Base-by-base conservation (phyloP, 2,888 invertebrate genomes). In the Drosophila formosana region DNA sequence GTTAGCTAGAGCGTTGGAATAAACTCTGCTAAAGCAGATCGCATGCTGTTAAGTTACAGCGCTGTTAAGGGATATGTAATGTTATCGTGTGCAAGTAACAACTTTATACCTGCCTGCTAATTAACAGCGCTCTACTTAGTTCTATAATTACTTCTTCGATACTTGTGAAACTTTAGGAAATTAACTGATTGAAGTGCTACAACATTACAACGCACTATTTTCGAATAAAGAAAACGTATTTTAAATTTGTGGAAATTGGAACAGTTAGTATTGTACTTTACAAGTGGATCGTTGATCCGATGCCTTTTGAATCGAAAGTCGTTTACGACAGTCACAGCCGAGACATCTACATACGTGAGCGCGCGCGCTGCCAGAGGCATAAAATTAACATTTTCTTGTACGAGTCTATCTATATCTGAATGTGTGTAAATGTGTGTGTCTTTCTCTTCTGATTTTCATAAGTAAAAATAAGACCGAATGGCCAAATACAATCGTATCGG, bases 351-450 rank as follows among this genome's bases (percentile, higher is more conserved):
- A 57, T 50, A 64, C 60, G 63, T 61, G 61, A 60, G 58, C 63
- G 23, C 46, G 23, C 41, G 23, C 43, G n/a, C 43, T 32, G 75
- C 66, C 74, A 75, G 67, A 63, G 78, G 75, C 80, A 80, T 62
- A 57, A 64, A 80, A 82, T 78, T 70, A 68, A 81, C 66, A 81
- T 70, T 81, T 79, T 56, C 56, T 43, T 66, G 26, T 57, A 34
- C 55, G 9, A 26, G 18, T 30, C 30, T 25, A n/a, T 46, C 39
- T 47, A 28, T 25, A 37, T 26, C 52, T 23, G 37, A 8, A 37
- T 46, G 18, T 23, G 6, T 57, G 23, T 64, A 53, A n/a, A n/a
- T 46, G n/a, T 63, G 62, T 41, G 46, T 52, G 23, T 73, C 68
- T 57, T 60, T 61, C 46, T 64, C 43, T 50, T 25, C 53, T 57